A percentile compares a stretch with the other conserved stretches of the same genome.
phyloP scores from a whole-genome alignment of 2,888 invertebrate genomes.

The Trissoscelio sp. region DNA sequence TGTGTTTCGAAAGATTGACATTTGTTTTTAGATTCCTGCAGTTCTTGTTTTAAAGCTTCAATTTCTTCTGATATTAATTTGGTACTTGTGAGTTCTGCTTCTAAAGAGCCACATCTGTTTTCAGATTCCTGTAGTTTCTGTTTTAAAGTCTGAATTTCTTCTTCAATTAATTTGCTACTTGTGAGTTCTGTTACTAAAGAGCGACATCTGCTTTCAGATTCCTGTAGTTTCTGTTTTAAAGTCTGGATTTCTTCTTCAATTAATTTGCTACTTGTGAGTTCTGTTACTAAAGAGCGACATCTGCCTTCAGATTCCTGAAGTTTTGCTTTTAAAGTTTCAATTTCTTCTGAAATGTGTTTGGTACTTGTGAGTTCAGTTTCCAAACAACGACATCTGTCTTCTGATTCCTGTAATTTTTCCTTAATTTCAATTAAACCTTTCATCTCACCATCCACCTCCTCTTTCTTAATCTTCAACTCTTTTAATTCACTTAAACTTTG shows the following conservation, averaged over 20 bases:
- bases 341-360: neutral
- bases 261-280: slow-evolving; percentile 1
- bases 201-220: slow-evolving; percentile 6
- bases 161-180: neutral
- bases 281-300: neutral
- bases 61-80: neutral
- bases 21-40: slow-evolving; percentile 21
- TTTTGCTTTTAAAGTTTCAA: slow-evolving; percentile 2
- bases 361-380: slow-evolving; percentile 6
- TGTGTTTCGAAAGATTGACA: no score
- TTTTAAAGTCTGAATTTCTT: neutral
- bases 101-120: no score
- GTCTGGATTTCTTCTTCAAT: neutral
- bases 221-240: slow-evolving; percentile 4
- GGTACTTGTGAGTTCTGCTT: neutral
- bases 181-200: slow-evolving; percentile 1
- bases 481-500: neutral
- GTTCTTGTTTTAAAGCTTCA: neutral
- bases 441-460: no score
- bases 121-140: slow-evolving; percentile 20
- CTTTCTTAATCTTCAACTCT: slow-evolving; percentile 1
- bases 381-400: neutral
- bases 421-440: no score
- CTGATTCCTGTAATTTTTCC: no score
- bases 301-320: slow-evolving; percentile 11